Conservation (phyloP, 2,113 vertebrate genomes). For the Malurus alboscapulatus region DNA sequence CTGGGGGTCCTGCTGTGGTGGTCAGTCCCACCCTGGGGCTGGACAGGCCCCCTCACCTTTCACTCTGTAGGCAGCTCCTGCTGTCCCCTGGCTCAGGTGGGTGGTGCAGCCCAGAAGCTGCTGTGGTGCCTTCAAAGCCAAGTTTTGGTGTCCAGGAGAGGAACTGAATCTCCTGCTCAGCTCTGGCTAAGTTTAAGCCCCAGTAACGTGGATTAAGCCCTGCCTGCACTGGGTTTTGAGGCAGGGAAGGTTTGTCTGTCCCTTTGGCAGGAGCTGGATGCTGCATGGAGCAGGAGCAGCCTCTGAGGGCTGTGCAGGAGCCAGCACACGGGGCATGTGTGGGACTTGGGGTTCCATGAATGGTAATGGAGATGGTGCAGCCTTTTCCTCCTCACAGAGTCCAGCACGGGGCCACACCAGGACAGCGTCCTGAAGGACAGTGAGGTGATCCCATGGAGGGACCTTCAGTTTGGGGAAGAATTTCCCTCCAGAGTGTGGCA, state of each 20-base stretch:
- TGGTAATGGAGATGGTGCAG: accelerated
- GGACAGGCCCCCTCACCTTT: neutral
- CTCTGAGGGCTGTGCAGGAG: neutral
- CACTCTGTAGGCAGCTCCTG: neutral
- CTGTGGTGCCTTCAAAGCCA: neutral
- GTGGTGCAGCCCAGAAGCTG: neutral
- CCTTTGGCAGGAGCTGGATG: neutral
- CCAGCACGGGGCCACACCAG: accelerated
- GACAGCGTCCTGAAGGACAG: neutral
- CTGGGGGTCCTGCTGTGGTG: accelerated
- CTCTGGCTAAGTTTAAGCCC: neutral
- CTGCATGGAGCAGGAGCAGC: neutral
- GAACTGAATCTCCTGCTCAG: neutral
- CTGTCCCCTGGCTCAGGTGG: accelerated
- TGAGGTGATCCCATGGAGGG: accelerated
- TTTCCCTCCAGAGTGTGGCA: accelerated
- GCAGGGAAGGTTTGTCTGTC: neutral
- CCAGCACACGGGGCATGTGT: accelerated
- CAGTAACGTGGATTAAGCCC: neutral
- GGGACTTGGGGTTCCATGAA: neutral
- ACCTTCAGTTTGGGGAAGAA: neutral
- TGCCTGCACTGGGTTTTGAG: accelerated
- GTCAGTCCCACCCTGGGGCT: neutral
- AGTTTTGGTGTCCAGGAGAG: neutral
- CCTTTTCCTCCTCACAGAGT: neutral